These are phyloP conservation scores for Pollenia angustigena DNA, from an alignment of 2,888 invertebrate genomes.

Conservation along the genomic window DNA sequence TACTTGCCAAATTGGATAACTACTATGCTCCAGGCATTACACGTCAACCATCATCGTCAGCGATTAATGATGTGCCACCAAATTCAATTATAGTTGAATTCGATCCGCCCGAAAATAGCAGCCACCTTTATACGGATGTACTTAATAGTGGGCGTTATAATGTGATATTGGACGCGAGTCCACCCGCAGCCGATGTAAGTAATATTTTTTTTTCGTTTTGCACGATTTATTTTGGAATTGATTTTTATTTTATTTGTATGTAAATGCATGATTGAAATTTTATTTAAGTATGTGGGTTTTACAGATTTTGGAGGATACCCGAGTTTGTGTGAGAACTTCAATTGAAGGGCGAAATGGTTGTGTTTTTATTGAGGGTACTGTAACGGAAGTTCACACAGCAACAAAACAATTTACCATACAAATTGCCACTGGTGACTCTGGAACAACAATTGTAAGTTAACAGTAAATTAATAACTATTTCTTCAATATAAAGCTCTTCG, in stretches of 20 bases:
- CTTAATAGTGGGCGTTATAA: constrained; percentile 92
- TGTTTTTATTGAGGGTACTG: constrained; percentile 94
- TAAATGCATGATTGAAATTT: background rate
- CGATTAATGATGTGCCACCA: constrained; percentile 82
- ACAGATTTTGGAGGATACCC: constrained; percentile 90
- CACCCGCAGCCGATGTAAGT: constrained; percentile 91
- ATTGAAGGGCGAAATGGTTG: constrained; percentile 87
- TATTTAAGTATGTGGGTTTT: constrained; percentile 9
- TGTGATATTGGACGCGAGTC: constrained; percentile 96
- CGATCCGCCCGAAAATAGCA: constrained; percentile 90
- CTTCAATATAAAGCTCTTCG: too few species aligned
- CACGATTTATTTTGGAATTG: constrained; percentile 32
- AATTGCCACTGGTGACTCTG: constrained; percentile 78
- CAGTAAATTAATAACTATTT: background rate
- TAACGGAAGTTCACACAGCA: constrained; percentile 88
- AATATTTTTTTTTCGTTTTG: constrained; percentile 26
- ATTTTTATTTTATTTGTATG: constrained; percentile 17
- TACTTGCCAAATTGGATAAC: constrained; percentile 93
- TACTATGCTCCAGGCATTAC: constrained; percentile 95
- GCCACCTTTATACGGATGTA: constrained; percentile 90
- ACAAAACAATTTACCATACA: constrained; percentile 89
- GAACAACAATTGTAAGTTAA: constrained; percentile 51
- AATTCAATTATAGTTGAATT: constrained; percentile 92
- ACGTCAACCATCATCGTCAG: constrained; percentile 86
- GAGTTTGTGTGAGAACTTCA: constrained; percentile 91